Conservation (phyloP, 2,113 vertebrate genomes). For the Campylorhamphus procurvoides region DNA sequence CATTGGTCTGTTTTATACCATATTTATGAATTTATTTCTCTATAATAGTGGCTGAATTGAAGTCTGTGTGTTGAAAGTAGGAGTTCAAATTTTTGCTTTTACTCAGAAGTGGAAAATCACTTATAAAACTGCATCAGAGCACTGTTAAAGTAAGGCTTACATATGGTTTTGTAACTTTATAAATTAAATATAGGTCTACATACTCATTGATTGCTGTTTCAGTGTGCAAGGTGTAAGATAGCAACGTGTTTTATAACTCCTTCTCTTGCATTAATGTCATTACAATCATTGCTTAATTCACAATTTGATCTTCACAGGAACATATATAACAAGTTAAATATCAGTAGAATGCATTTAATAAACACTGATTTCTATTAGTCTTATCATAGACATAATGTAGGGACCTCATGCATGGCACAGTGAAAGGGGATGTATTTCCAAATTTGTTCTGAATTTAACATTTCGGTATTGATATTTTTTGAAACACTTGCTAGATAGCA, state of each 20-base stretch:
- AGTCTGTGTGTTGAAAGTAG: background rate
- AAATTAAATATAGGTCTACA: background rate
- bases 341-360: constrained; percentile 32
- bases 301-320: constrained; percentile 20
- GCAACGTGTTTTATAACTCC: background rate
- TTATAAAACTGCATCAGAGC: background rate
- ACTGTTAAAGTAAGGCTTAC: background rate
- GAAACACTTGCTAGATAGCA: background rate
- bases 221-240: background rate
- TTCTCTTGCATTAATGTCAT: constrained; percentile 12
- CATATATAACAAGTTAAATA: constrained; percentile 30
- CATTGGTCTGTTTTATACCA: constrained; percentile 8
- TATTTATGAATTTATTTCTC: constrained; percentile 2
- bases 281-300: constrained; percentile 32
- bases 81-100: background rate
- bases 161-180: background rate
- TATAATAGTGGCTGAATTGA: constrained; percentile 12
- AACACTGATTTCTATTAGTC: constrained; percentile 26
- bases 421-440: background rate
- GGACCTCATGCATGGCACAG: background rate
- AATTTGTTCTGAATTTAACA: background rate
- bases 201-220: background rate
- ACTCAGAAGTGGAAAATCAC: constrained; percentile 3
- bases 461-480: background rate
- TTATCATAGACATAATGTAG: background rate